Conservation (phyloP, 2,888 invertebrate genomes). For the Salticus scenicus region DNA sequence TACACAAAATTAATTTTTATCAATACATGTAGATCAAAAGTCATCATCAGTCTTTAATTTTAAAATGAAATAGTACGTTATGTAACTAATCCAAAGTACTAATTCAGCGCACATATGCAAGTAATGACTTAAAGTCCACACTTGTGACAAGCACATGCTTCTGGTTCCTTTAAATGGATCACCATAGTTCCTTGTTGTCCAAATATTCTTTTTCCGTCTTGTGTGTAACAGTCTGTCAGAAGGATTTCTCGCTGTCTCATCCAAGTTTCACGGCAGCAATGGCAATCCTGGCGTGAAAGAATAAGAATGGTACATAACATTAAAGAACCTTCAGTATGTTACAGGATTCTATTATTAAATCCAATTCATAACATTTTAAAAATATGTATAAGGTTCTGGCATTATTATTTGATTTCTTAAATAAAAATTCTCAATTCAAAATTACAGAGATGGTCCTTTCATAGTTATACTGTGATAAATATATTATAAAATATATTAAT, state of each 20-base stretch:
- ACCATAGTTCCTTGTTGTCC: conserved; percentile 82
- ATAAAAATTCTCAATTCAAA: too few relatives aligned
- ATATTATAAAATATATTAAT: too few relatives aligned
- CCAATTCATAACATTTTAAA: too few relatives aligned
- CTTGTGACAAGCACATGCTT: conserved; percentile 86
- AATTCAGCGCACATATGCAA: not conserved
- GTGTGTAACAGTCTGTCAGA: conserved; percentile 89
- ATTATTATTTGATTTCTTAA: too few relatives aligned
- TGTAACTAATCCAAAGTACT: not conserved
- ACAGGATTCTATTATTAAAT: too few relatives aligned
- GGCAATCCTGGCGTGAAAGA: conserved; percentile 85
- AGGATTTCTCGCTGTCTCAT: conserved; percentile 87
- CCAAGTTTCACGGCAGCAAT: conserved; percentile 91
- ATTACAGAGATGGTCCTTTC: too few relatives aligned
- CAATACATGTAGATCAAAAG: not conserved
- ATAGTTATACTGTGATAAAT: too few relatives aligned
- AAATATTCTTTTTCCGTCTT: conserved; percentile 86
- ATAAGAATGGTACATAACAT: too few relatives aligned
- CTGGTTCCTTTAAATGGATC: conserved; percentile 88
- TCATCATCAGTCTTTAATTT: not conserved
- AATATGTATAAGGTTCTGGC: too few relatives aligned
- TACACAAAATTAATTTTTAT: too few relatives aligned
- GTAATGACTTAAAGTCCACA: conserved; percentile 58
- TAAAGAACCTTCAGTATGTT: too few relatives aligned
- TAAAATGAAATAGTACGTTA: not conserved